These are phyloP conservation scores for Harpalus rufipes DNA, from an alignment of 2,888 invertebrate genomes.

Conservation along the genomic window DNA sequence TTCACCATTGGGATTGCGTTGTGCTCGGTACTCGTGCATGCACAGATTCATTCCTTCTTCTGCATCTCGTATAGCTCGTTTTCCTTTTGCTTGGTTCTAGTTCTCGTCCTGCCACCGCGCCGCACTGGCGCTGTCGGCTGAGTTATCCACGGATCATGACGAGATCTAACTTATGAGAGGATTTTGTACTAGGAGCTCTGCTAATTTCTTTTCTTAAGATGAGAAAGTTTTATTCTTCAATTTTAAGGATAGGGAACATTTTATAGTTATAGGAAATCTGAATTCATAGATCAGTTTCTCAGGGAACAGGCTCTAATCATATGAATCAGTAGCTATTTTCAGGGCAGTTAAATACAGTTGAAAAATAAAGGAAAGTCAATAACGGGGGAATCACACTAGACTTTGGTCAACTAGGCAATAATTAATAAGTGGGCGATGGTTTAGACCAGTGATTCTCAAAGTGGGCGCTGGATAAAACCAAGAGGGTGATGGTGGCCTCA, in stretches of 20 bases:
- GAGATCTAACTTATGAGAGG: conserved; percentile 2
- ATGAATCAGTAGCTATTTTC: too few species aligned
- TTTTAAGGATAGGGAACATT: background rate
- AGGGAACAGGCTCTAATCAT: too few species aligned
- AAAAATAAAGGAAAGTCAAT: too few species aligned
- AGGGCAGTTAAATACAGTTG: too few species aligned
- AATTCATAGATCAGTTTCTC: too few species aligned
- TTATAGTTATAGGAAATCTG: too few species aligned
- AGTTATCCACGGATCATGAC: conserved; percentile 25
- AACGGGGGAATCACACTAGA: too few species aligned
- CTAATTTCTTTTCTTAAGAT: conserved; percentile 2
- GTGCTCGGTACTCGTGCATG: conserved; percentile 63
- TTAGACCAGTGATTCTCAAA: too few species aligned
- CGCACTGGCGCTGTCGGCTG: background rate
- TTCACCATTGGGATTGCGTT: conserved; percentile 67
- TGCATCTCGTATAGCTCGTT: conserved; percentile 57
- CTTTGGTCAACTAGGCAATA: too few species aligned
- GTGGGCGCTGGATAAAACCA: too few species aligned
- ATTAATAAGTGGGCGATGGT: too few species aligned
- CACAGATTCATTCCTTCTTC: conserved; percentile 63
- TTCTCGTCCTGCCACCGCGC: background rate
- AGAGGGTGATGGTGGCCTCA: too few species aligned
- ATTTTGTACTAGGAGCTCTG: background rate
- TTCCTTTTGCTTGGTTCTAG: conserved; percentile 24
- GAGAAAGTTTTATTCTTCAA: background rate